A percentile compares a stretch with the other conserved stretches of the same genome.
These are phyloP conservation scores for Caerostris darwini DNA, from an alignment of 1,140 invertebrate genomes.

Conservation along the genomic window DNA sequence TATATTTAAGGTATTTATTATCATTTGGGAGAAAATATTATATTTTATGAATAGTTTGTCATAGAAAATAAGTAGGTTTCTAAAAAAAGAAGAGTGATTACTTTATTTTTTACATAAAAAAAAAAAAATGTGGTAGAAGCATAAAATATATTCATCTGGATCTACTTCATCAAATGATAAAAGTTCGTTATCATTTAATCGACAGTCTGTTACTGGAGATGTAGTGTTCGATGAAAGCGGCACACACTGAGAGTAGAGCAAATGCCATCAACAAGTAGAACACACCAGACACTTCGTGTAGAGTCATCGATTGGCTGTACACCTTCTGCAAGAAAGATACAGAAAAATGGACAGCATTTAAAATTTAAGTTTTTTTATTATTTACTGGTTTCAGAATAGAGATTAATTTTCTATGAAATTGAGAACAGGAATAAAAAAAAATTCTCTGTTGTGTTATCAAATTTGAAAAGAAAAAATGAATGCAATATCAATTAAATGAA, in stretches of 20 bases:
- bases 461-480: no score
- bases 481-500: no score
- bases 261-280: constrained; percentile 15
- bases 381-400: neutral
- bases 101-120: no score
- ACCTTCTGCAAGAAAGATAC: constrained; percentile 57
- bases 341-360: neutral
- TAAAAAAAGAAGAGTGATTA: no score
- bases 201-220: neutral
- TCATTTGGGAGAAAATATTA: no score
- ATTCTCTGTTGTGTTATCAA: no score
- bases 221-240: constrained; percentile 26
- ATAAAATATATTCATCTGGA: no score
- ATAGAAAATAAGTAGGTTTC: no score
- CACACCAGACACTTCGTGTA: constrained; percentile 54
- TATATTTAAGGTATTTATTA: no score
- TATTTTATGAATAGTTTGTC: no score
- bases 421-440: neutral
- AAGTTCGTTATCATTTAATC: neutral
- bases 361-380: neutral
- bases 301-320: constrained; percentile 26
- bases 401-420: neutral
- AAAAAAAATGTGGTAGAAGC: no score
- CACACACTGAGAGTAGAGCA: neutral
- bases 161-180: neutral